Evolutionary conservation across 2,888 invertebrate species (phyloP).

Genomic region (Leuctra nigra): DNA sequence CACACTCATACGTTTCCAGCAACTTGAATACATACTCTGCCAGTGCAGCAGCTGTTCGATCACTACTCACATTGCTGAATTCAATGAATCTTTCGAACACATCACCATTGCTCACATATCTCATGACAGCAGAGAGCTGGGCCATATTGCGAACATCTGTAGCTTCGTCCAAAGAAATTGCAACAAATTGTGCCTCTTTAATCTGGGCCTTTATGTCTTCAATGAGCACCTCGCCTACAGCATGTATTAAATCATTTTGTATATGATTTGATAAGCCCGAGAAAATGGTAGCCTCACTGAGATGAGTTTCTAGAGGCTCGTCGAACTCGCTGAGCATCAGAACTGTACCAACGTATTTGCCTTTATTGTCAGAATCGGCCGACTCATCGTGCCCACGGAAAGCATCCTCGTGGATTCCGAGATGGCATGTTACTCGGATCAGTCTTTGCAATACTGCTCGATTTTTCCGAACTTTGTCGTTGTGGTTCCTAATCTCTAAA

Average conservation of each 20-base stretch:
- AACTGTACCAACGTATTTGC: background rate
- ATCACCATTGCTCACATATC: background rate
- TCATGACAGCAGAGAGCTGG: background rate
- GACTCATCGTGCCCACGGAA: background rate
- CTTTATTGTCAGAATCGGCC: background rate
- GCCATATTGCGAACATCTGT: background rate
- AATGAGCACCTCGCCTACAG: background rate
- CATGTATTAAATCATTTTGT: background rate
- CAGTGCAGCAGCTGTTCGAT: background rate
- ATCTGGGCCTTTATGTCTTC: background rate
- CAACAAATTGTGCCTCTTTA: background rate
- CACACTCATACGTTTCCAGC: background rate
- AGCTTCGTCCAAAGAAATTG: background rate
- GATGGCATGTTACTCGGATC: background rate
- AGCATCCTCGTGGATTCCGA: background rate
- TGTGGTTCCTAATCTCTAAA: background rate
- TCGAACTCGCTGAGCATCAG: background rate
- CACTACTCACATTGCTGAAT: background rate
- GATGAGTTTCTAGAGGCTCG: background rate
- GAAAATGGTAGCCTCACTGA: background rate
- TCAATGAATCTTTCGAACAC: background rate
- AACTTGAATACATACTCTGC: background rate
- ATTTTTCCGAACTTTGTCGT: background rate
- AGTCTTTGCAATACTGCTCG: background rate
- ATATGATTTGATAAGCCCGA: slow-evolving; percentile 1